phyloP scores from a whole-genome alignment of 2,797 vertebrate species.

The Acrossocheilus fasciatus region DNA sequence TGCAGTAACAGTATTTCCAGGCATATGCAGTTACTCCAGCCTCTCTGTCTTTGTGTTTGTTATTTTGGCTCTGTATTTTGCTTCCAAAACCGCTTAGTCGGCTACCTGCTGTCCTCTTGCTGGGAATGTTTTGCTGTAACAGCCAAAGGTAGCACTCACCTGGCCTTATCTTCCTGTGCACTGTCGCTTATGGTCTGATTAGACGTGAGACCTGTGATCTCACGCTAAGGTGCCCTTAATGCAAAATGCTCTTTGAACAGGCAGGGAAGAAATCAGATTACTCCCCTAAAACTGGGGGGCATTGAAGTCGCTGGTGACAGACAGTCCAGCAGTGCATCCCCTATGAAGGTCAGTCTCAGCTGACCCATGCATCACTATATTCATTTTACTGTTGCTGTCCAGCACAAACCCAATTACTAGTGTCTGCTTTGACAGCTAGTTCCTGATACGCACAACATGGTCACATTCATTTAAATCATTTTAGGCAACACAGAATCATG shows the following conservation, averaged over 20 bases:
- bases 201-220: constrained; percentile 70
- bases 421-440: constrained; percentile 65
- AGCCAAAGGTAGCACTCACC: constrained; percentile 72
- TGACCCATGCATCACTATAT: constrained; percentile 66
- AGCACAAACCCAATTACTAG: constrained; percentile 78
- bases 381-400: constrained; percentile 75
- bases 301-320: constrained; percentile 70
- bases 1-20: neutral
- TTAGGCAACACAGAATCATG: constrained; percentile 36
- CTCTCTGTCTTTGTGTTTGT: constrained; percentile 12
- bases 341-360: constrained; percentile 80
- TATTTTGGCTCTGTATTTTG: constrained; percentile 25
- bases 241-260: constrained; percentile 63
- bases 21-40: neutral
- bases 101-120: constrained; percentile 70
- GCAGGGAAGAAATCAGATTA: constrained; percentile 63
- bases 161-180: constrained; percentile 78
- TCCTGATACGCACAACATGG: constrained; percentile 66
- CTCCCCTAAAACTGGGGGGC: constrained; percentile 65
- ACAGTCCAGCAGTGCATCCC: constrained; percentile 71
- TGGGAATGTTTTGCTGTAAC: constrained; percentile 70
- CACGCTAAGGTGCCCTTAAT: constrained; percentile 67
- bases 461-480: constrained; percentile 53
- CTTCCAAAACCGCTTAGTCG: constrained; percentile 65
- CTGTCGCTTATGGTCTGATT: constrained; percentile 72